phyloP scores from a whole-genome alignment of 2,888 invertebrate species.

The Amphimallon solstitiale region DNA sequence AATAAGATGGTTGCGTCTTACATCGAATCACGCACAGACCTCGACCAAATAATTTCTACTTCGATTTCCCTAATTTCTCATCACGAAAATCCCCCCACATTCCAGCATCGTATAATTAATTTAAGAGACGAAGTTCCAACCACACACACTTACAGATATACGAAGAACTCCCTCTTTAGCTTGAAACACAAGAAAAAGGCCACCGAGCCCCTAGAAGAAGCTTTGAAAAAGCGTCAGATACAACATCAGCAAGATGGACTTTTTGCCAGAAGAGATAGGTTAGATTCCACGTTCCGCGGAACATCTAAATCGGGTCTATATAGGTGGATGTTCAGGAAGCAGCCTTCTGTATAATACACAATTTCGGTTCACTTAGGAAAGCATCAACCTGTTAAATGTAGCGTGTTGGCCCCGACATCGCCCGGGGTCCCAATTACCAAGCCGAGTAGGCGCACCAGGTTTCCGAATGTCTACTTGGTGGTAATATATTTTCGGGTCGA shows the following conservation, averaged over 20 bases:
- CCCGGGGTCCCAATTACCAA: slow-evolving; percentile 48
- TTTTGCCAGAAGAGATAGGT: background rate
- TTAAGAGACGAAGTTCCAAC: background rate
- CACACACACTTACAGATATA: background rate
- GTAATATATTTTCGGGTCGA: slow-evolving; percentile 1
- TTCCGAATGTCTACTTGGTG: background rate
- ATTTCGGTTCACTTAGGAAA: slow-evolving; percentile 51
- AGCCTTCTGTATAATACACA: slow-evolving; percentile 49
- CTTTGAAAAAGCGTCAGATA: too few species aligned
- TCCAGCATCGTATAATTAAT: background rate
- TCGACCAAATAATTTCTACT: background rate
- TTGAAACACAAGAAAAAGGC: too few species aligned
- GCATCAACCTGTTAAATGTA: slow-evolving; percentile 54
- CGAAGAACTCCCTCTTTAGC: background rate
- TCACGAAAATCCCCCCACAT: background rate
- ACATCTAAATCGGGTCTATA: background rate
- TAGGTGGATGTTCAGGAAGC: slow-evolving; percentile 14
- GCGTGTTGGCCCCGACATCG: slow-evolving; percentile 43
- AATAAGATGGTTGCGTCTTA: too few species aligned
- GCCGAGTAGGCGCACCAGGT: slow-evolving; percentile 10
- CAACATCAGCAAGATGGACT: too few species aligned
- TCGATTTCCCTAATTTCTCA: slow-evolving; percentile 16
- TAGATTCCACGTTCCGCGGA: background rate
- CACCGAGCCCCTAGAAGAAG: too few species aligned
- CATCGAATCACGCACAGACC: background rate